These are phyloP conservation scores for Orgyia antiqua DNA, from an alignment of 2,888 invertebrate species.

Conservation along the genomic window DNA sequence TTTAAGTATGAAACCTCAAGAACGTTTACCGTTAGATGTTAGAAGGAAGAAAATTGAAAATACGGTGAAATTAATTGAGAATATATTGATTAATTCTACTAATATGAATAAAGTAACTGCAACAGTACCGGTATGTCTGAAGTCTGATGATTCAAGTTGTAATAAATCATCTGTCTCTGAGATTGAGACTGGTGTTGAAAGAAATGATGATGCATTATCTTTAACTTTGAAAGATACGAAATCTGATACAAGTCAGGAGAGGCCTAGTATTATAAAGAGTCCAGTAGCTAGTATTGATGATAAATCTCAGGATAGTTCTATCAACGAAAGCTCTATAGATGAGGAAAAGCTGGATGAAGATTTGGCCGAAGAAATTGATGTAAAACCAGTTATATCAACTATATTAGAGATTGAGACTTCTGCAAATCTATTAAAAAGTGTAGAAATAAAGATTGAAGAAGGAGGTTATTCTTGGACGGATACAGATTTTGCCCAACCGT, in stretches of 20 bases:
- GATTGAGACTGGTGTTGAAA: too few species aligned
- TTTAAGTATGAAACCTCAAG: slow-evolving; percentile 26
- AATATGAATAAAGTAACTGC: slow-evolving; percentile 19
- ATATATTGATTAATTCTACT: slow-evolving; percentile 44
- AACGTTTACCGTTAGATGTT: slow-evolving; percentile 27
- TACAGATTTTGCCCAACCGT: slow-evolving; percentile 32
- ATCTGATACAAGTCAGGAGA: neutral
- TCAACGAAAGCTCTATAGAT: neutral
- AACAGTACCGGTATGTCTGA: neutral
- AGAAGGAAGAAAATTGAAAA: slow-evolving; percentile 55
- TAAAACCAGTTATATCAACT: slow-evolving; percentile 8
- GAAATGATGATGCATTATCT: slow-evolving; percentile 6
- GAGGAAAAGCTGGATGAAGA: slow-evolving; percentile 1
- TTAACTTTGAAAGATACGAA: slow-evolving; percentile 2
- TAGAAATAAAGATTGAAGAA: slow-evolving; percentile 25
- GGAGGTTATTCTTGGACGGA: slow-evolving; percentile 18
- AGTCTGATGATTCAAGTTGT: neutral
- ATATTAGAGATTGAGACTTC: slow-evolving; percentile 13
- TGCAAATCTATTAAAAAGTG: slow-evolving; percentile 6
- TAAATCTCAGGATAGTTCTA: neutral
- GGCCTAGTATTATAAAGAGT: slow-evolving; percentile 4
- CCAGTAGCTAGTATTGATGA: slow-evolving; percentile 1
- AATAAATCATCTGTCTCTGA: neutral
- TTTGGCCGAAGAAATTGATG: slow-evolving; percentile 10
- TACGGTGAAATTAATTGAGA: slow-evolving; percentile 56